phyloP scores from a whole-genome alignment of 37 sponge, comb jelly and placozoan genomes.

The Petrosia ficiformis region DNA sequence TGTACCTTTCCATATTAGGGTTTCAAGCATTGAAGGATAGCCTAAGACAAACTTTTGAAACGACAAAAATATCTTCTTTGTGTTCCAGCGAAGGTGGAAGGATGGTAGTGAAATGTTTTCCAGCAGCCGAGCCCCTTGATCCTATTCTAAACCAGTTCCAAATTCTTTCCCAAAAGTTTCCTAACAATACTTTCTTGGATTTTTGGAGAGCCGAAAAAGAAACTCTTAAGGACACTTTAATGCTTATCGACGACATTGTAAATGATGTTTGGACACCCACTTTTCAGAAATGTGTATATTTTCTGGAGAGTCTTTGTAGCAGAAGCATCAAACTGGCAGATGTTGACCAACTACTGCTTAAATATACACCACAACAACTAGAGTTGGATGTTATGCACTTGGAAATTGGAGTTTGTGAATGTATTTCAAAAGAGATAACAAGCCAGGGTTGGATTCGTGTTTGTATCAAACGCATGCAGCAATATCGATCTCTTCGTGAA shows the following conservation, averaged over 20 bases:
- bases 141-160: neutral
- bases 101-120: neutral
- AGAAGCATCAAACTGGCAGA: neutral
- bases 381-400: neutral
- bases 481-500: neutral
- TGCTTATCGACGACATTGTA: neutral
- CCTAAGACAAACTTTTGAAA: no score
- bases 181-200: neutral
- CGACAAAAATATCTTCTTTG: neutral
- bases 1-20: no score
- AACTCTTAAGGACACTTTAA: neutral
- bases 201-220: neutral
- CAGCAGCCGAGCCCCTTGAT: neutral
- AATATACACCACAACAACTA: neutral
- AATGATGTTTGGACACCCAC: neutral
- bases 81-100: neutral
- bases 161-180: neutral
- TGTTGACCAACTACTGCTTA: neutral
- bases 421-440: neutral
- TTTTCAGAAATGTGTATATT: neutral
- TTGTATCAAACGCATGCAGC: neutral
- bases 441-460: neutral
- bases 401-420: neutral
- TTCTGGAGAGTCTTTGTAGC: neutral
- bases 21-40: no score